Conservation (phyloP, 2,113 vertebrate species). For the Gorsachius goisagi region DNA sequence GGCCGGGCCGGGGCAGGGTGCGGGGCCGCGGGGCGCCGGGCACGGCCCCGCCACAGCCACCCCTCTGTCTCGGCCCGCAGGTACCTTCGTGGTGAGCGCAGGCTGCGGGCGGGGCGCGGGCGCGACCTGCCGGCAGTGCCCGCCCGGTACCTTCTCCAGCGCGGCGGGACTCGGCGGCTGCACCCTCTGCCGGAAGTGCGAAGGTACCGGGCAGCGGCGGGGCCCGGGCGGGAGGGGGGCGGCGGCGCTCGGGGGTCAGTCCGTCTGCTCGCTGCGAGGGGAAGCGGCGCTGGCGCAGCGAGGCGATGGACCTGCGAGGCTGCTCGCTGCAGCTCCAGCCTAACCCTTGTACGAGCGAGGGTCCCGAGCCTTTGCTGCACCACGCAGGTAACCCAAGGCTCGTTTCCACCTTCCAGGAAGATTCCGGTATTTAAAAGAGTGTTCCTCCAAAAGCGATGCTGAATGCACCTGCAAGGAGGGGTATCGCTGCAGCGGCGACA, state of each 20-base stretch:
- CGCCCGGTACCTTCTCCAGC: slow-evolving; percentile 12
- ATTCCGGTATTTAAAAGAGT: background rate
- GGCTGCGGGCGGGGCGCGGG: background rate
- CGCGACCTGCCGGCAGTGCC: background rate
- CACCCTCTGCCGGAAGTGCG: background rate
- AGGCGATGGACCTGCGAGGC: accelerated
- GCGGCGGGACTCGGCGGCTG: background rate
- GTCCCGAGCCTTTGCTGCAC: background rate
- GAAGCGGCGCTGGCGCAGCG: accelerated
- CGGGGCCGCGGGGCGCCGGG: background rate
- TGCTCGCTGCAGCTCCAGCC: background rate
- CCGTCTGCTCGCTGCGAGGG: background rate
- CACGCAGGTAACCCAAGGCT: accelerated
- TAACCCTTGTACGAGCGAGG: background rate
- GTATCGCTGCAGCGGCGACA: background rate
- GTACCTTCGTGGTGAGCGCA: background rate
- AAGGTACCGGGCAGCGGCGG: background rate
- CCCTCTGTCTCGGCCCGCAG: background rate
- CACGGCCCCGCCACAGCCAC: background rate
- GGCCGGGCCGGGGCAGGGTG: no score
- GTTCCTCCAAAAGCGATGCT: slow-evolving; percentile 7
- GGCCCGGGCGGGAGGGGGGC: background rate
- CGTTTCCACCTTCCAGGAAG: background rate
- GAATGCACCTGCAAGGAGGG: slow-evolving; percentile 35
- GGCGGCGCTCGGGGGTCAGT: no score